Evolutionary conservation across 2,797 vertebrate genomes (phyloP).

Genomic region (Enteromius viviparus): DNA sequence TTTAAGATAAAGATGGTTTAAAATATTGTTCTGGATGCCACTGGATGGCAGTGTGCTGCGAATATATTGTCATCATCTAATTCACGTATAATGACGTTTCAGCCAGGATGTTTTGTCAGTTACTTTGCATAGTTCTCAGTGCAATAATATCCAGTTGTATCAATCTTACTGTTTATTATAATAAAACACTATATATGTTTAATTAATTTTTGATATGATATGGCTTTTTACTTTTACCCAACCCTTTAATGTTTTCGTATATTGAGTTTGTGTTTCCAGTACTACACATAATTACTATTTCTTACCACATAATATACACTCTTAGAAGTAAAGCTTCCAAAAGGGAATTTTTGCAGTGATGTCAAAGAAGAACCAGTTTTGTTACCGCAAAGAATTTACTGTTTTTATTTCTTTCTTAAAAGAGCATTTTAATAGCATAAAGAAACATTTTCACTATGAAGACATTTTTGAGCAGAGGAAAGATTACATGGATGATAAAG

Average conservation of each 20-base stretch:
- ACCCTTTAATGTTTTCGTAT: background rate
- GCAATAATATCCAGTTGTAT: background rate
- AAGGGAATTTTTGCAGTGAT: too few species aligned
- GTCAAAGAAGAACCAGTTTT: background rate
- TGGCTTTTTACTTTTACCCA: background rate
- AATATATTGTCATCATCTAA: background rate
- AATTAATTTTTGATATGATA: background rate
- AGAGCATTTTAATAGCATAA: background rate
- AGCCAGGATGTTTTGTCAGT: background rate
- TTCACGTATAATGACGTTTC: too few species aligned
- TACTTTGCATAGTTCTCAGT: background rate
- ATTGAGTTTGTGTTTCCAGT: background rate
- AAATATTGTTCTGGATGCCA: conserved; percentile 21
- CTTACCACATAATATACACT: background rate
- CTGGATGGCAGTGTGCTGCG: conserved; percentile 25
- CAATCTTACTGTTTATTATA: background rate
- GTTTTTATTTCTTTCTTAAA: background rate
- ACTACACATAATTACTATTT: too few species aligned
- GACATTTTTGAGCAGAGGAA: background rate
- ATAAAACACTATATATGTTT: background rate
- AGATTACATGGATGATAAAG: background rate
- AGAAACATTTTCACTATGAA: background rate
- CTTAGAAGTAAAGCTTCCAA: background rate
- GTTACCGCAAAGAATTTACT: background rate
- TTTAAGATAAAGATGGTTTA: background rate